Conservation (phyloP, 2,888 invertebrate genomes). For the Philhelius pedissequus region DNA sequence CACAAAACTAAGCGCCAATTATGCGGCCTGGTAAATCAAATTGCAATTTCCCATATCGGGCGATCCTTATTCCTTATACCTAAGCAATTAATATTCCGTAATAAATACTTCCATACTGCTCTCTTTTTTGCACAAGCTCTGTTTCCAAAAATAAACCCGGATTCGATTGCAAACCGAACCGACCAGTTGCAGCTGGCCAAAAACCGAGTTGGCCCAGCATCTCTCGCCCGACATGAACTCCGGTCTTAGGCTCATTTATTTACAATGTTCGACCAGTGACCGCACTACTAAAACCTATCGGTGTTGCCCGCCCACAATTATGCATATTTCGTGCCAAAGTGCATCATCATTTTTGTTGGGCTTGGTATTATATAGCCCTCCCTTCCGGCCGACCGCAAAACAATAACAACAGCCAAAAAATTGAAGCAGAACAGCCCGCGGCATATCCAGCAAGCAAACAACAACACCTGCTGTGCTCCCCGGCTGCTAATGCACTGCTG, state of each 20-base stretch:
- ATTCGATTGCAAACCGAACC: background rate
- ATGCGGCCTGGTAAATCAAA: slow-evolving; percentile 67
- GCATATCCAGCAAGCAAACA: slow-evolving; percentile 31
- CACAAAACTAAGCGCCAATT: slow-evolving; percentile 58
- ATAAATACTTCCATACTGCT: slow-evolving; percentile 35
- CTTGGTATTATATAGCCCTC: background rate
- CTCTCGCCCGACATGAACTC: background rate
- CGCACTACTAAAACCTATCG: slow-evolving; percentile 59
- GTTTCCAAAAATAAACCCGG: background rate
- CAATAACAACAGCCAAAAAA: slow-evolving; percentile 45
- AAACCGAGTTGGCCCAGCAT: slow-evolving; percentile 46
- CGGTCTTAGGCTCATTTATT: slow-evolving; percentile 46
- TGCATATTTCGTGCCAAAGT: slow-evolving; percentile 64
- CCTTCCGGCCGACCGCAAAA: background rate
- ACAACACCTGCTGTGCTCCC: slow-evolving; percentile 25
- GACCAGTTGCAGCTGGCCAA: slow-evolving; percentile 52
- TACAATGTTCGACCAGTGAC: slow-evolving; percentile 62
- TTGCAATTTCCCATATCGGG: slow-evolving; percentile 55
- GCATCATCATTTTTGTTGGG: slow-evolving; percentile 64
- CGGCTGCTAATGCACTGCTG: background rate
- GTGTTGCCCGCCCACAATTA: slow-evolving; percentile 64
- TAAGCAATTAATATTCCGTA: slow-evolving; percentile 53
- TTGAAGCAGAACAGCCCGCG: slow-evolving; percentile 30
- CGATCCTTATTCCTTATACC: no score
- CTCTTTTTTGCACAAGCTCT: background rate